Conservation (phyloP, 2,797 vertebrate genomes). For the Spizella passerina region DNA sequence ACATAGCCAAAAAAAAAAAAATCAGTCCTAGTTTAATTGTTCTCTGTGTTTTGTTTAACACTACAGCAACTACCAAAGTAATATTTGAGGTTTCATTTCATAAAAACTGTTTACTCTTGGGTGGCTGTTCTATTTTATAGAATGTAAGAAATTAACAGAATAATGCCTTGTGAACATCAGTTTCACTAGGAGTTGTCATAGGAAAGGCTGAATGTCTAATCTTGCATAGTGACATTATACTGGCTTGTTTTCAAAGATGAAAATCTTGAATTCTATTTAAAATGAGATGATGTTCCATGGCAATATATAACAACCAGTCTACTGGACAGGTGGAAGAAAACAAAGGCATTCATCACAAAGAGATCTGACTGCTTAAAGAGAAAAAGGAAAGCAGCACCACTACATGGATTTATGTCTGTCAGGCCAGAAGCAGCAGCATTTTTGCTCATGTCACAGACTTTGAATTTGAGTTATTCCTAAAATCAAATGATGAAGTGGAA, state of each 20-base stretch:
- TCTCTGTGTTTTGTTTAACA: background rate
- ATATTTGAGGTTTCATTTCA: background rate
- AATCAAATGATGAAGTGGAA: background rate
- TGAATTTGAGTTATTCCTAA: background rate
- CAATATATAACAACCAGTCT: background rate
- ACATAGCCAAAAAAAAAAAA: background rate
- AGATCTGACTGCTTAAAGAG: background rate
- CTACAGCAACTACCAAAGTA: background rate
- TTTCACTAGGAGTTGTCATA: background rate
- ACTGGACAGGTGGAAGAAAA: conserved; percentile 28
- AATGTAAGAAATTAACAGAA: background rate
- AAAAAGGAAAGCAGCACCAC: background rate
- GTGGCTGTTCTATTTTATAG: background rate
- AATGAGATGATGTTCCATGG: background rate
- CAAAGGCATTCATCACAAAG: conserved; percentile 36
- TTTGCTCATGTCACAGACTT: background rate
- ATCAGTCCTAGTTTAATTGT: background rate
- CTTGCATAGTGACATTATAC: background rate
- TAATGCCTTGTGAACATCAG: background rate
- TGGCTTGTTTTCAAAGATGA: conserved; percentile 13
- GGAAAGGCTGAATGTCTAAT: background rate
- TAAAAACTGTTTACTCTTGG: background rate
- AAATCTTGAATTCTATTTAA: conserved; percentile 19
- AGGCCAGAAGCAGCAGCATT: background rate
- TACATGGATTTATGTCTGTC: background rate